Percentiles rank a stretch among this genome's conserved stretches.
These are phyloP conservation scores for Thermophis baileyi DNA, from an alignment of 2,113 vertebrate genomes.

Conservation along the genomic window DNA sequence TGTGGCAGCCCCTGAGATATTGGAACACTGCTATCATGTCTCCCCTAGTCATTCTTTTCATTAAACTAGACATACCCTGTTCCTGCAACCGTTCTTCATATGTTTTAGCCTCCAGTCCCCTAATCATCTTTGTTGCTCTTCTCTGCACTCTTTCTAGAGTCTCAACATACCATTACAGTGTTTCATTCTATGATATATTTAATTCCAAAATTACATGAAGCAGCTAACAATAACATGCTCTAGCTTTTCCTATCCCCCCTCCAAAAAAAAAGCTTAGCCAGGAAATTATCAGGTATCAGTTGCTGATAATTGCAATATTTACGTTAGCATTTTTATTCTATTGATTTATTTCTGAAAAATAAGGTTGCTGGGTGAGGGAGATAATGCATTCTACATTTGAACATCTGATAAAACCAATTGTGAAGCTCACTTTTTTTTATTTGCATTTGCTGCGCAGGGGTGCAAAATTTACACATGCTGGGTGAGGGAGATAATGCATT, in stretches of 20 bases:
- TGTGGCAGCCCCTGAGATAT: no score
- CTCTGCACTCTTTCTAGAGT: no score
- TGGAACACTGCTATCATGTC: no score
- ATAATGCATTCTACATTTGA: rapidly evolving
- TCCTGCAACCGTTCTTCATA: no score
- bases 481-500: neutral
- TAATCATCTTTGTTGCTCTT: no score
- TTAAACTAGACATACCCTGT: no score
- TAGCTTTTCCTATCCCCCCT: neutral
- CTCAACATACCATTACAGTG: no score
- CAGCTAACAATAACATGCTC: neutral
- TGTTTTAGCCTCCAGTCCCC: no score
- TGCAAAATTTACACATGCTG: neutral
- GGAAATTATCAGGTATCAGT: neutral
- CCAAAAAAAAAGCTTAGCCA: neutral
- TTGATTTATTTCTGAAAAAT: slow-evolving; percentile 9
- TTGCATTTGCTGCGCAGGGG: neutral
- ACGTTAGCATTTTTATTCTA: slow-evolving; percentile 4
- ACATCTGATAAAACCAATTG: neutral
- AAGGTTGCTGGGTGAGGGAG: neutral
- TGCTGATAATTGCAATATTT: neutral
- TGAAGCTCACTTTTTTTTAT: neutral
- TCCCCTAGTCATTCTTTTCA: no score
- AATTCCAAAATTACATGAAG: neutral
- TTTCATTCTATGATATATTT: neutral